phyloP scores from a whole-genome alignment of 2,113 vertebrate genomes.

The Meriones unguiculatus region DNA sequence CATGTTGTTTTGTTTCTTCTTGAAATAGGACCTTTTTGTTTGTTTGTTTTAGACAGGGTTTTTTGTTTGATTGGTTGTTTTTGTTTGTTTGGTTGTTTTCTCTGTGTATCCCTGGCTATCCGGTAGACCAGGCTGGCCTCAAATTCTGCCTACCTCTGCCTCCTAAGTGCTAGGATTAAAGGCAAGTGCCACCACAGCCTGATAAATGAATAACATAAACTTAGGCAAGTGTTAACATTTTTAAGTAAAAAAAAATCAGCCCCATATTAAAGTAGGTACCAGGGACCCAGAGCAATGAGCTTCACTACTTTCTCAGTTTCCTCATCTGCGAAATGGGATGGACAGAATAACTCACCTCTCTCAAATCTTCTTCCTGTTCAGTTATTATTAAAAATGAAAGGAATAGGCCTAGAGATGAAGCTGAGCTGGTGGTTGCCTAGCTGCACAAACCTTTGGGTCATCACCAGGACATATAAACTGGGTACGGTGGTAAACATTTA shows the following conservation, averaged over 20 bases:
- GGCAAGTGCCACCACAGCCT: not conserved
- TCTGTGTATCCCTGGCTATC: not conserved
- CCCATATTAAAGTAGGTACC: not conserved
- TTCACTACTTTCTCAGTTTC: not conserved
- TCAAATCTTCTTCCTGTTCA: not conserved
- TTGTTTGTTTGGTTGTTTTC: no score
- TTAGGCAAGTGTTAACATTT: not conserved
- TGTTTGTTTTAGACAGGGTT: not conserved
- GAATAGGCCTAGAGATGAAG: no score
- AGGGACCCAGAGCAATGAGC: not conserved
- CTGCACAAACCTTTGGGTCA: not conserved
- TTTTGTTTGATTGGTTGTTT: not conserved
- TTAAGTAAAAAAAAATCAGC: not conserved
- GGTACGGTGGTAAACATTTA: not conserved
- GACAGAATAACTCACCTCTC: not conserved
- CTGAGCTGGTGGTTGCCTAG: not conserved
- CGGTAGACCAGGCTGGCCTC: not conserved
- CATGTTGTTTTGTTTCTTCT: not conserved
- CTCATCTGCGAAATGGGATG: not conserved
- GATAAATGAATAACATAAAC: not conserved
- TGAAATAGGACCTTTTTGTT: not conserved
- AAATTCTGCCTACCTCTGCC: not conserved
- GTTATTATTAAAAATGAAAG: not conserved
- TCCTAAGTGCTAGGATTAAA: not conserved
- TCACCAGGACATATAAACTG: no score